phyloP scores from a whole-genome alignment of 2,888 invertebrate species.

The Pseudanteris insignis region DNA sequence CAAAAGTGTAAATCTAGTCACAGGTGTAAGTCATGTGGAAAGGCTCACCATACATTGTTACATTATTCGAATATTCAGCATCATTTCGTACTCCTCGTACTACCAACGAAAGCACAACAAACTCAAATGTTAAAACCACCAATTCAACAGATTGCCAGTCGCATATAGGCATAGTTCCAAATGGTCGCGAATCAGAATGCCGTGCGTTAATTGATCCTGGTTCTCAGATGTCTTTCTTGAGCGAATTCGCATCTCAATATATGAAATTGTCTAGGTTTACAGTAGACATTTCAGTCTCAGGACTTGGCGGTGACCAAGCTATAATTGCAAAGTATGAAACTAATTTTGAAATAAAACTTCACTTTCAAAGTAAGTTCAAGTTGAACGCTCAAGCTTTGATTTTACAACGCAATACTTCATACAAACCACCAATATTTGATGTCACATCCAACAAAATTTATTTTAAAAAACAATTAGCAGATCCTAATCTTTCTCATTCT shows the following conservation, averaged over 20 bases:
- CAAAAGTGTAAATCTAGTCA: no score
- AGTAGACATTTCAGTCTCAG: not conserved
- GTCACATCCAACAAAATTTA: not conserved
- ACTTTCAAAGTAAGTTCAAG: not conserved
- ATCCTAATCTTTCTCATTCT: not conserved
- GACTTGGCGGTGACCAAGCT: not conserved
- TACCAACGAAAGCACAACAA: no score
- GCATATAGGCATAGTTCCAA: no score
- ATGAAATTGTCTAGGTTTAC: not conserved
- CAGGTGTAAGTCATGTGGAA: no score
- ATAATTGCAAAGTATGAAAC: not conserved
- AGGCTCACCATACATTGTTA: no score
- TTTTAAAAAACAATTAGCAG: not conserved
- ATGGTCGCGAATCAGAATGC: no score
- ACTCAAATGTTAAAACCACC: no score
- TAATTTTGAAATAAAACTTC: not conserved
- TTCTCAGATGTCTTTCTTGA: not conserved
- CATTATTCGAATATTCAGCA: no score
- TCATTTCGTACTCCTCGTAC: no score
- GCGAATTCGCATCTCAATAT: not conserved
- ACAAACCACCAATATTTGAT: not conserved
- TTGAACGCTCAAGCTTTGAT: not conserved
- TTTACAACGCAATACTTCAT: not conserved
- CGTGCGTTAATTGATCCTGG: not conserved
- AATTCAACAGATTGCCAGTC: no score